A percentile compares a stretch with the other conserved stretches of the same genome.
These are phyloP conservation scores for Diorhabda sublineata DNA, from an alignment of 1,140 invertebrate species.

Conservation along the genomic window DNA sequence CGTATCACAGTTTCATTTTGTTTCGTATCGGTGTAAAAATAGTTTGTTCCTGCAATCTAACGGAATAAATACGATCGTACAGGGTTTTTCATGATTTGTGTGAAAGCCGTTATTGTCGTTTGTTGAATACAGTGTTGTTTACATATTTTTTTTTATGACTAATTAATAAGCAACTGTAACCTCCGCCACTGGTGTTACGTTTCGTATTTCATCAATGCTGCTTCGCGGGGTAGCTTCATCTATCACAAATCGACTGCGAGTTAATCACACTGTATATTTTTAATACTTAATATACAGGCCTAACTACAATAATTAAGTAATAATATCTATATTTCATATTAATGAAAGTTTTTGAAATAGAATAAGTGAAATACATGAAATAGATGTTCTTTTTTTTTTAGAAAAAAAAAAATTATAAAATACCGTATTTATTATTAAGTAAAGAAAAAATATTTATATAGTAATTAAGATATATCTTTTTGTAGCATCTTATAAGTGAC, in stretches of 20 bases:
- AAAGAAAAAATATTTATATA: conserved; percentile 41
- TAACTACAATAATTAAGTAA: conserved; percentile 47
- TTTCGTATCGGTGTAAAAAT: background rate
- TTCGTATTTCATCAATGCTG: conserved; percentile 21
- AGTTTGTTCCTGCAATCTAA: background rate
- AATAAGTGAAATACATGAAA: conserved; percentile 37
- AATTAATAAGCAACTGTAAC: background rate
- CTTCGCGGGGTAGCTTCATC: conserved; percentile 25
- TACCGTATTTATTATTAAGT: conserved; percentile 43
- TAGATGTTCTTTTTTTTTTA: conserved; percentile 36
- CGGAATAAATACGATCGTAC: background rate
- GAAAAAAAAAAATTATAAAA: conserved; percentile 24
- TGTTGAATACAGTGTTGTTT: background rate
- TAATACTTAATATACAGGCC: conserved; percentile 50
- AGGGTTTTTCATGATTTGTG: background rate
- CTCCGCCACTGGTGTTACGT: background rate
- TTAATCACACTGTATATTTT: conserved; percentile 48
- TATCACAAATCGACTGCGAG: conserved; percentile 38
- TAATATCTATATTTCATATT: conserved; percentile 46
- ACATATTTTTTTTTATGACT: background rate
- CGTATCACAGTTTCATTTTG: too few species aligned
- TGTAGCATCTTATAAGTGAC: conserved; percentile 46
- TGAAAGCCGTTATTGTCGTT: background rate
- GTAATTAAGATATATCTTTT: conserved; percentile 44
- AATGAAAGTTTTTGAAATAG: conserved; percentile 42